These are phyloP conservation scores for Acleris cristana DNA, from an alignment of 2,888 invertebrate genomes.

Conservation along the genomic window DNA sequence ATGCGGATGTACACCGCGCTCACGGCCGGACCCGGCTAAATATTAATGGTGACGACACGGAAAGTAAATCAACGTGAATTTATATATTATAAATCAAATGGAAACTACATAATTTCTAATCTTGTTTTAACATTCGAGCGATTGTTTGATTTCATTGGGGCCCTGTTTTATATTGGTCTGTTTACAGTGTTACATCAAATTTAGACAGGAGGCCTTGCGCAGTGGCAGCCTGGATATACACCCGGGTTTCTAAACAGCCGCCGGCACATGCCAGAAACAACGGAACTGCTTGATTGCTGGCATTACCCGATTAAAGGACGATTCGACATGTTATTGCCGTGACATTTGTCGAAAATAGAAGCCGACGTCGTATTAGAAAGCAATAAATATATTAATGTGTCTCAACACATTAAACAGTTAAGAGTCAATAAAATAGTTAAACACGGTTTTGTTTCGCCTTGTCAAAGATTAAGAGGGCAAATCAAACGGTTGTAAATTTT, in stretches of 20 bases:
- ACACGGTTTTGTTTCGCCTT: slow-evolving; percentile 63
- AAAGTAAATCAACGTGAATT: slow-evolving; percentile 47
- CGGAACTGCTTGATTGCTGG: slow-evolving; percentile 13
- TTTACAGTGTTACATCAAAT: slow-evolving; percentile 43
- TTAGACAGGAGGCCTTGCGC: slow-evolving; percentile 40
- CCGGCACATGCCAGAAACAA: slow-evolving; percentile 20
- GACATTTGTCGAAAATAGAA: not conserved
- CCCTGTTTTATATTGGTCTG: slow-evolving; percentile 38
- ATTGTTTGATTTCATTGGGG: slow-evolving; percentile 37
- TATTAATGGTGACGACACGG: slow-evolving; percentile 43
- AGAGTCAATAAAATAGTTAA: slow-evolving; percentile 59
- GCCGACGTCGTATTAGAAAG: slow-evolving; percentile 26
- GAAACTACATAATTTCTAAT: slow-evolving; percentile 30
- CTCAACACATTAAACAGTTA: slow-evolving; percentile 50
- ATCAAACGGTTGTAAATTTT: slow-evolving; percentile 77
- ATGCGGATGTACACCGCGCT: slow-evolving; percentile 42
- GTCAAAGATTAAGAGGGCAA: slow-evolving; percentile 72
- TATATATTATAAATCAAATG: slow-evolving; percentile 38
- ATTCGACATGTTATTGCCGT: not conserved
- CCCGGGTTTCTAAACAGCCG: slow-evolving; percentile 27
- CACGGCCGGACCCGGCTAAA: slow-evolving; percentile 38
- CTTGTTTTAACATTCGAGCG: slow-evolving; percentile 16
- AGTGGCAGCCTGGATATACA: slow-evolving; percentile 39
- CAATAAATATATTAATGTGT: slow-evolving; percentile 31
- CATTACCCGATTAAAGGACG: not conserved